Conservation (phyloP, 2,797 vertebrate genomes). For the Urocyon cinereoargenteus region DNA sequence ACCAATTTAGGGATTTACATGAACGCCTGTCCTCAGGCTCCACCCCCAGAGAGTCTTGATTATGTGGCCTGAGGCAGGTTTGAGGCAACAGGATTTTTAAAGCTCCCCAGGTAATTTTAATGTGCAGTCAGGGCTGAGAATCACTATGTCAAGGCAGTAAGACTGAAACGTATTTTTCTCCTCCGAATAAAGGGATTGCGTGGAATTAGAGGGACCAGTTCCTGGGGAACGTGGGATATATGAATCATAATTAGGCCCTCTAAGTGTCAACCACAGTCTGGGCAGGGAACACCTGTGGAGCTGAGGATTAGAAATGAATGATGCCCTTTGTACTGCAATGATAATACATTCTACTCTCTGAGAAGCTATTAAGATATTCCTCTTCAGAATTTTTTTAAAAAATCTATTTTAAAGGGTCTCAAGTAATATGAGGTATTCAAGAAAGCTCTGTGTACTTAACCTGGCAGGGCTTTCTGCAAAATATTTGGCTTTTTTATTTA, state of each 20-base stretch:
- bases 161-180: conserved; percentile 49
- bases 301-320: conserved; percentile 76
- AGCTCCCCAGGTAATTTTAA: conserved; percentile 21
- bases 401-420: conserved; percentile 67
- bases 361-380: conserved; percentile 77
- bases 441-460: conserved; percentile 65
- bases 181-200: conserved; percentile 63
- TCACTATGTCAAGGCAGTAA: conserved; percentile 16
- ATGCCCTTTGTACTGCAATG: conserved; percentile 58
- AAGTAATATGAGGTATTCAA: conserved; percentile 52
- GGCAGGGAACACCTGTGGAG: conserved; percentile 70
- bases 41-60: neutral
- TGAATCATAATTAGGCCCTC: conserved; percentile 76
- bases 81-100: conserved; percentile 24
- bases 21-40: neutral
- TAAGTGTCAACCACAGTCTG: conserved; percentile 60
- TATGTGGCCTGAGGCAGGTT: neutral
- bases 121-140: conserved; percentile 43
- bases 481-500: conserved; percentile 74
- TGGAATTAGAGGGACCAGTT: conserved; percentile 65
- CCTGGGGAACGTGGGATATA: conserved; percentile 56
- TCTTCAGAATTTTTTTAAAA: conserved; percentile 26
- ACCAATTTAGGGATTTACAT: neutral
- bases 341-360: conserved; percentile 60
- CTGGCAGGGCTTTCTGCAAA: conserved; percentile 65